Evolutionary conservation across 1,140 invertebrate genomes (phyloP).

Genomic region (Latrodectus geometricus): DNA sequence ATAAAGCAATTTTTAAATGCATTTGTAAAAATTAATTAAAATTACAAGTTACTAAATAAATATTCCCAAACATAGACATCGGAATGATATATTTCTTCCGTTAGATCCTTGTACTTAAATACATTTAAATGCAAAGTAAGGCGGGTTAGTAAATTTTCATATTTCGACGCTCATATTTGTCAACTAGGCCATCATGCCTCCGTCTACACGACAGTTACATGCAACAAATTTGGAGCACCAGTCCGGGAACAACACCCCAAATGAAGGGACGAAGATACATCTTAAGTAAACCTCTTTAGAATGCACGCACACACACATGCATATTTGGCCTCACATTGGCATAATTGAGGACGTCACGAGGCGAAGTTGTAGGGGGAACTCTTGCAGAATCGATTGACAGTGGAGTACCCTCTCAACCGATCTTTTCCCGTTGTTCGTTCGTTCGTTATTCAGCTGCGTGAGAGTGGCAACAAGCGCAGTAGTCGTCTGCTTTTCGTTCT

Average conservation of each 20-base stretch:
- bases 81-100: no score
- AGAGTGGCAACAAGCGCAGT: background rate
- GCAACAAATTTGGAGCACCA: background rate
- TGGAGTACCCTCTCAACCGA: background rate
- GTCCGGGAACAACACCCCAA: background rate
- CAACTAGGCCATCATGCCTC: background rate
- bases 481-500: background rate
- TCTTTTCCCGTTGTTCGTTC: background rate
- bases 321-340: background rate
- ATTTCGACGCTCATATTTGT: background rate
- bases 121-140: no score
- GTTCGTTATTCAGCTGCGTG: background rate
- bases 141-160: background rate
- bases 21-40: no score
- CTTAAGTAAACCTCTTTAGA: constrained; percentile 4
- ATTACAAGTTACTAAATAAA: no score
- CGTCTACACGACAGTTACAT: background rate
- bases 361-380: background rate
- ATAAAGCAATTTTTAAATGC: no score
- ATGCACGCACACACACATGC: background rate
- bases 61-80: no score
- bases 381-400: background rate
- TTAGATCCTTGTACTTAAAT: no score
- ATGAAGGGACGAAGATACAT: background rate
- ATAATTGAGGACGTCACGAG: constrained; percentile 11